Conservation (phyloP, 2,797 vertebrate species). For the Cyclura pinguis region DNA sequence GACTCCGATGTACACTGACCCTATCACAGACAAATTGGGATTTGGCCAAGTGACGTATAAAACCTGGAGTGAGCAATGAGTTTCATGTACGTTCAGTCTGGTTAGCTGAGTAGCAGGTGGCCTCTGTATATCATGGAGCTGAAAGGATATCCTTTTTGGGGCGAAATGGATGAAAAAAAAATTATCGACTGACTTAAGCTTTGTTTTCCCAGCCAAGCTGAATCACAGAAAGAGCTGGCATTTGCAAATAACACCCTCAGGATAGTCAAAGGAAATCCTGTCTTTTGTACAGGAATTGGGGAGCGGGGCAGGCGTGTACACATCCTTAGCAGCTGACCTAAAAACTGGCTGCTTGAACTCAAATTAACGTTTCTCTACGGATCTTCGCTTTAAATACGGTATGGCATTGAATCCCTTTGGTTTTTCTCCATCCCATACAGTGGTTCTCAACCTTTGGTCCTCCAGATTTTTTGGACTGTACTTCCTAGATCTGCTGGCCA, state of each 20-base stretch:
- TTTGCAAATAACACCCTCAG: slow-evolving; percentile 48
- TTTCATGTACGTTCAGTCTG: neutral
- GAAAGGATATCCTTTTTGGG: slow-evolving; percentile 74
- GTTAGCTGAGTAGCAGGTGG: slow-evolving; percentile 57
- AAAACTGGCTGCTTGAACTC: slow-evolving; percentile 39
- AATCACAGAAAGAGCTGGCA: slow-evolving; percentile 63
- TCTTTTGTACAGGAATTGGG: slow-evolving; percentile 63
- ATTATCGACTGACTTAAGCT: slow-evolving; percentile 52
- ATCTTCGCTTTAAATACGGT: neutral
- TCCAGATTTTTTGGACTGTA: too few relatives aligned
- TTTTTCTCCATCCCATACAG: neutral
- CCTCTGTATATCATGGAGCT: slow-evolving; percentile 56
- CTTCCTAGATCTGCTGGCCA: too few relatives aligned
- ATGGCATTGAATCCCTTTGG: neutral
- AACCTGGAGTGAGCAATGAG: neutral
- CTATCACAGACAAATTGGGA: neutral
- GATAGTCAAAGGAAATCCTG: slow-evolving; percentile 76
- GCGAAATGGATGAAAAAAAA: slow-evolving; percentile 47
- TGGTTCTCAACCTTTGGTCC: too few relatives aligned
- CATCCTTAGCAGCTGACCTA: slow-evolving; percentile 71
- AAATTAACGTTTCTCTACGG: slow-evolving; percentile 15
- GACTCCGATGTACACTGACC: too few relatives aligned
- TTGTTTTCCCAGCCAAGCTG: slow-evolving; percentile 67
- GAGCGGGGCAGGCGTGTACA: slow-evolving; percentile 30
- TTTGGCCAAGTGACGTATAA: neutral